Base-by-base conservation (phyloP, 1,140 invertebrate species). In the Bilobella aurantiaca region DNA sequence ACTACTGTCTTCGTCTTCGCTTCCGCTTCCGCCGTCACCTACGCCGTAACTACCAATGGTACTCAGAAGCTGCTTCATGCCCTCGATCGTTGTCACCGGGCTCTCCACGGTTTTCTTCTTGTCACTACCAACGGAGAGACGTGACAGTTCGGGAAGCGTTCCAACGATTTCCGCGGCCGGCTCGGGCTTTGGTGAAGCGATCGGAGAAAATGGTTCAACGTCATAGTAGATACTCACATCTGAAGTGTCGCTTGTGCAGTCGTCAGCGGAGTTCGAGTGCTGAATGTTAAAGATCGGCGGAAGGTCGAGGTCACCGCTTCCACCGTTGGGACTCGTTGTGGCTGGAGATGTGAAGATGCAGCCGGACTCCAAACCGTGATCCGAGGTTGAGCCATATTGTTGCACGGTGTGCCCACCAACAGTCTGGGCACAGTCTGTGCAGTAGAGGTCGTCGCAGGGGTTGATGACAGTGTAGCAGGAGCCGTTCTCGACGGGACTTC, bases 211-310 rank as follows among this genome's bases (percentile, higher is more conserved):
- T 1, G 74, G 75, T 46, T 80, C 74, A 2, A 77, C 76, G 68
- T 84, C 83, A 64, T 81, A 84, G 72, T 80, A 84, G 0, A 62
- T 59, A 23, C 77, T 74, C 14, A 12, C 14, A 56, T 85, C 83
- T 18, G 76, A 79, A 3, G 75, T 75, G 25, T 81, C 80, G 61
- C 77, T 76, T n/a, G 73, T 75, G 0, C 76, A 74, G 29, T 67
- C 65, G 3, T 57, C 49, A 18, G 49, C 49, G 14, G 49, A 53
- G 49, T 23, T 53, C 21, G 49, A 53, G 49, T 16, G 49, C 49
- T 53, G 49, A 23, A 53, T 53, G 23, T 53, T 53, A 23, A 53
- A 23, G 21, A 53, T 23, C 3, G 23, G 49, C 23, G 49, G 49
- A 53, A 53, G 49, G 5, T 23, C 49, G 23, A 5, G 34, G 18